These are phyloP conservation scores for Myotis yumanensis DNA, from an alignment of 2,113 vertebrate genomes.

Conservation along the genomic window DNA sequence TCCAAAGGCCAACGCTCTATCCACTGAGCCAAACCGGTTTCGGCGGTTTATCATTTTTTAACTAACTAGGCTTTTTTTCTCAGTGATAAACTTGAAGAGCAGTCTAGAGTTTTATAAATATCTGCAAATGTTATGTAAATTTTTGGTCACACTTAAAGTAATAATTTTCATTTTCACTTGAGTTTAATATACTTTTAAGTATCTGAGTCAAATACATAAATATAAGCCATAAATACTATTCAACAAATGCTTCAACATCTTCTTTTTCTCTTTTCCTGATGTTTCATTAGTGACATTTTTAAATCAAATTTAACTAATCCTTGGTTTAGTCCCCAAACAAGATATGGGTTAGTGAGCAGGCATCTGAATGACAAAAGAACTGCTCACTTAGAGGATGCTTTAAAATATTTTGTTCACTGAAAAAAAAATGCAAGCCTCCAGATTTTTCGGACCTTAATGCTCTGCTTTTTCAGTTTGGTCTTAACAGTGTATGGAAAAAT, in stretches of 20 bases:
- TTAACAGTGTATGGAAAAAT: slow-evolving; percentile 83
- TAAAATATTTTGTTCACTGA: slow-evolving; percentile 81
- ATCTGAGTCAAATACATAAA: slow-evolving; percentile 68
- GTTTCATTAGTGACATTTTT: slow-evolving; percentile 85
- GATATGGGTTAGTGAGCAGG: slow-evolving; percentile 82
- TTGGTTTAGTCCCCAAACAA: slow-evolving; percentile 82
- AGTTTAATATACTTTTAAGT: slow-evolving; percentile 70
- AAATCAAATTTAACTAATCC: slow-evolving; percentile 85
- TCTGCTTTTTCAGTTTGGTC: slow-evolving; percentile 83
- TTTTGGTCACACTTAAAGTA: slow-evolving; percentile 66
- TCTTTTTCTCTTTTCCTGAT: slow-evolving; percentile 77
- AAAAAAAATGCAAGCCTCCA: slow-evolving; percentile 79
- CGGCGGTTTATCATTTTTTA: slow-evolving; percentile 56
- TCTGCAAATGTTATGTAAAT: slow-evolving; percentile 68
- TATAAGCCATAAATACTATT: slow-evolving; percentile 66
- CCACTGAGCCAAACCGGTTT: too few species aligned
- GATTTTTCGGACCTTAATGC: slow-evolving; percentile 81
- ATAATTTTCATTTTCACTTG: slow-evolving; percentile 69
- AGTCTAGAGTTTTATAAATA: slow-evolving; percentile 60
- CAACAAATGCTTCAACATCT: slow-evolving; percentile 73
- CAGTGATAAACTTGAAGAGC: slow-evolving; percentile 23
- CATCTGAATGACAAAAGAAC: slow-evolving; percentile 84
- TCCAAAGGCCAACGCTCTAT: too few species aligned
- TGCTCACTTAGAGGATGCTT: slow-evolving; percentile 82
- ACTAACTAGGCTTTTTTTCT: slow-evolving; percentile 64